Evolutionary conservation across 2,888 invertebrate genomes (phyloP).

Genomic region (Drosophila setosimentum): DNA sequence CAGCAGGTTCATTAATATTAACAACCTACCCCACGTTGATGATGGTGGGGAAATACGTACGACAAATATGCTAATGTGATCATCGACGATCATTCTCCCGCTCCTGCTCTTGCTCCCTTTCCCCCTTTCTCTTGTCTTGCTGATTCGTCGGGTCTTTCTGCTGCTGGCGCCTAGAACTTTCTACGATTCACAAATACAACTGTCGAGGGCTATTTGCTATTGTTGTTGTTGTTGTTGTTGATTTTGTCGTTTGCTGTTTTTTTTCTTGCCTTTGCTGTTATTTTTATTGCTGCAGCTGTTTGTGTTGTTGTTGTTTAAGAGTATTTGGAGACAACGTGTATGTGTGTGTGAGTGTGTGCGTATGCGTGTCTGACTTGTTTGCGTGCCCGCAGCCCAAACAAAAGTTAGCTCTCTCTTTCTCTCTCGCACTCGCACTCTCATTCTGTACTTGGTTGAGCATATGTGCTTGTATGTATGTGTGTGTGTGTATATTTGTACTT

Average conservation of each 20-base stretch:
- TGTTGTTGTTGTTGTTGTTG: slow-evolving; percentile 44
- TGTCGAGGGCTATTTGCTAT: slow-evolving; percentile 36
- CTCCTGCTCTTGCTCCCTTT: slow-evolving; percentile 4
- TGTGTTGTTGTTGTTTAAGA: slow-evolving; percentile 60
- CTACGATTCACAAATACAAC: slow-evolving; percentile 58
- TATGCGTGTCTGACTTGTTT: slow-evolving; percentile 68
- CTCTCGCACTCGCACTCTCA: slow-evolving; percentile 5
- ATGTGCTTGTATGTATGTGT: not conserved
- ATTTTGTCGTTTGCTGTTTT: slow-evolving; percentile 44
- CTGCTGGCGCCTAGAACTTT: slow-evolving; percentile 72
- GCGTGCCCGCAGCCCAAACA: slow-evolving; percentile 60
- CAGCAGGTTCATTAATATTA: slow-evolving; percentile 62
- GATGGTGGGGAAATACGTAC: slow-evolving; percentile 22
- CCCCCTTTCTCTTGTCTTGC: slow-evolving; percentile 22
- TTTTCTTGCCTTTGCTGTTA: slow-evolving; percentile 48
- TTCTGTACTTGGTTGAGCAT: slow-evolving; percentile 11
- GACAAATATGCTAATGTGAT: slow-evolving; percentile 35
- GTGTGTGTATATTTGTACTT: slow-evolving; percentile 12
- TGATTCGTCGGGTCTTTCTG: slow-evolving; percentile 10
- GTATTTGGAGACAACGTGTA: slow-evolving; percentile 55
- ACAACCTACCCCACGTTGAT: slow-evolving; percentile 73
- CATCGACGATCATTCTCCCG: slow-evolving; percentile 16
- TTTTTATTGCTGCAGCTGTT: slow-evolving; percentile 74
- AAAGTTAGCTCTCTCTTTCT: slow-evolving; percentile 35
- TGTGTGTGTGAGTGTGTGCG: slow-evolving; percentile 13